Percentiles rank a stretch among this genome's conserved stretches.
Conservation (phyloP, 1,140 invertebrate genomes). For the Cylas formicarius region DNA sequence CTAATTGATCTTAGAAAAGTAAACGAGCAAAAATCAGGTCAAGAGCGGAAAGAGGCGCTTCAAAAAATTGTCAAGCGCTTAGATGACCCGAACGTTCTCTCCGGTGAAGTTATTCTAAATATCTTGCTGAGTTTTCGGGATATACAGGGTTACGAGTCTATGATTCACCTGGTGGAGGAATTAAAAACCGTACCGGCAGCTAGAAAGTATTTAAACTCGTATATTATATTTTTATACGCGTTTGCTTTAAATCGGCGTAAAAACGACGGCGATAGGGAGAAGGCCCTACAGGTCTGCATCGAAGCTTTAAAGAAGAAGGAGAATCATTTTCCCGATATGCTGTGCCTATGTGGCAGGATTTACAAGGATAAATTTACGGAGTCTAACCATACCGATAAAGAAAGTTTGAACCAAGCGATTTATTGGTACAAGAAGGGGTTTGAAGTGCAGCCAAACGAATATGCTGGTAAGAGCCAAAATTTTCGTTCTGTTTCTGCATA, state of each 20-base stretch:
- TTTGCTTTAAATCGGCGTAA: constrained; percentile 96
- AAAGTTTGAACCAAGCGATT: constrained; percentile 87
- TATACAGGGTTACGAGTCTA: constrained; percentile 95
- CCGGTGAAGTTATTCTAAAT: constrained; percentile 85
- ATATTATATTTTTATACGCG: constrained; percentile 89
- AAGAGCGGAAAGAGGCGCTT: constrained; percentile 77
- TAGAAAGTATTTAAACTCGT: constrained; percentile 81
- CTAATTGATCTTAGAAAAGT: constrained; percentile 88
- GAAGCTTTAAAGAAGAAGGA: constrained; percentile 87
- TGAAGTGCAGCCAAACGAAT: constrained; percentile 96
- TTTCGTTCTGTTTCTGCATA: neutral
- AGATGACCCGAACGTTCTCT: constrained; percentile 95
- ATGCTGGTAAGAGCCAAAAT: constrained; percentile 57
- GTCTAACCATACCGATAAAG: constrained; percentile 82
- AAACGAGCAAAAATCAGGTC: constrained; percentile 77
- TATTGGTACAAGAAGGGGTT: constrained; percentile 98
- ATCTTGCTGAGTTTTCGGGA: constrained; percentile 88
- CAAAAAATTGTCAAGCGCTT: constrained; percentile 86
- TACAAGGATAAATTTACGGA: constrained; percentile 99
- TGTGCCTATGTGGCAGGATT: constrained; percentile 97
- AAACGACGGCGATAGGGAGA: constrained; percentile 88
- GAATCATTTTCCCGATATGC: constrained; percentile 91
- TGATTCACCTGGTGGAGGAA: constrained; percentile 96
- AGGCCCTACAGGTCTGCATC: constrained; percentile 84
- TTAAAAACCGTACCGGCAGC: constrained; percentile 87